Evolutionary conservation across 2,797 vertebrate species (phyloP).

Genomic region (Tarsius wallacei): DNA sequence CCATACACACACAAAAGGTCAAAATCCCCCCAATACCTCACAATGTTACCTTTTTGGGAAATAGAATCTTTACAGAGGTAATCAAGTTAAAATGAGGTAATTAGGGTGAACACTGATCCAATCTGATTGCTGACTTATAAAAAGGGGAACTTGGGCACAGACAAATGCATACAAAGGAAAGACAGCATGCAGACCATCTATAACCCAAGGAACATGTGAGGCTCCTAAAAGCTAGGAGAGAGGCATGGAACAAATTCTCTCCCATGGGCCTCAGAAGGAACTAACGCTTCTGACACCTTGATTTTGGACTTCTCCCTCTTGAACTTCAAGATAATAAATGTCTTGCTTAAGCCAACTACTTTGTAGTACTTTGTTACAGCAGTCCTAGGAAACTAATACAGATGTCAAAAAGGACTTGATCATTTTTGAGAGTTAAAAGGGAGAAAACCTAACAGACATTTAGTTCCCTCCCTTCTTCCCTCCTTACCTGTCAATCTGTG

Average conservation of each 20-base stretch:
- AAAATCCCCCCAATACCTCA: not conserved
- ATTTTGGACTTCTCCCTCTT: slow-evolving; percentile 1
- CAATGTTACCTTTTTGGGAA: not conserved
- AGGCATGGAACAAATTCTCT: not conserved
- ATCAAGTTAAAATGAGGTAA: slow-evolving; percentile 58
- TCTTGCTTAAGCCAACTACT: not conserved
- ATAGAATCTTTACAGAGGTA: slow-evolving; percentile 16
- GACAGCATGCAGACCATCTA: not conserved
- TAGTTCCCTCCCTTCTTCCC: not conserved
- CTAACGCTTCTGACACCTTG: not conserved
- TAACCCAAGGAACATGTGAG: not conserved
- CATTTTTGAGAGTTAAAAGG: not conserved
- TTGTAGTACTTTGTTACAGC: not conserved
- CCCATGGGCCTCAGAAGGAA: not conserved
- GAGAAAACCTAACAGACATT: not conserved
- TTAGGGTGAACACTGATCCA: not conserved
- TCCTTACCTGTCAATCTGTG: slow-evolving; percentile 82
- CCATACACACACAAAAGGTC: not conserved
- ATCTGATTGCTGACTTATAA: not conserved
- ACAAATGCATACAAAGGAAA: not conserved
- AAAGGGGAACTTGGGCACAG: not conserved
- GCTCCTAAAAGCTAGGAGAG: not conserved
- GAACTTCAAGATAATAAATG: not conserved
- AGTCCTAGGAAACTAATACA: not conserved
- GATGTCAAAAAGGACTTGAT: not conserved